Percentiles rank a stretch among this genome's conserved stretches.
These are phyloP conservation scores for Philereme vetulata DNA, from an alignment of 2,888 invertebrate genomes.

Conservation along the genomic window DNA sequence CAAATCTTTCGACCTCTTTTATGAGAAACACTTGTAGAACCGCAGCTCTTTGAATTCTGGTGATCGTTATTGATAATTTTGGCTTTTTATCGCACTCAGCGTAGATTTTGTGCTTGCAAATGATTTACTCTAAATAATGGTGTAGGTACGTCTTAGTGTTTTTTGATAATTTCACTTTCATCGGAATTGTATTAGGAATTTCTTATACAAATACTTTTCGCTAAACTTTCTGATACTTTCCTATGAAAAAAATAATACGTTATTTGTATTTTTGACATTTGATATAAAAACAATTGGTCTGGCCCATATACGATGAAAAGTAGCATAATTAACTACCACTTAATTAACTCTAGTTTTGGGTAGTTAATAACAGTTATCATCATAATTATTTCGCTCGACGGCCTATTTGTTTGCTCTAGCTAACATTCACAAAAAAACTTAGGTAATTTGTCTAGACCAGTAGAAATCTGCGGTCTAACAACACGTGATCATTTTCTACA, in stretches of 20 bases:
- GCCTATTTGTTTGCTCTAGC: too few relatives aligned
- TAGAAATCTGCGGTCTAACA: neutral
- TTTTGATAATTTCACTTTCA: neutral
- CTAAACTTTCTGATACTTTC: too few relatives aligned
- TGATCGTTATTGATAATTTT: neutral
- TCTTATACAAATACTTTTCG: neutral
- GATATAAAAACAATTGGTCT: too few relatives aligned
- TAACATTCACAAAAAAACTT: neutral
- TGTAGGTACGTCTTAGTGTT: neutral
- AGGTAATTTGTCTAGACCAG: neutral
- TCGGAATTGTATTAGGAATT: neutral
- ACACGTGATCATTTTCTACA: too few relatives aligned
- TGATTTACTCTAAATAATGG: neutral
- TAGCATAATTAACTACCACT: too few relatives aligned
- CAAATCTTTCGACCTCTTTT: neutral
- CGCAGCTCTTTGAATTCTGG: neutral
- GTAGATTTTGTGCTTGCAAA: neutral
- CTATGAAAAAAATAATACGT: too few relatives aligned
- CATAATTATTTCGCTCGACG: too few relatives aligned
- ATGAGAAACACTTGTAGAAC: neutral
- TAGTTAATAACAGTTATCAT: too few relatives aligned
- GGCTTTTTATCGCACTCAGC: neutral
- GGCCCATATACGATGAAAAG: too few relatives aligned
- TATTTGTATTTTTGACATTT: too few relatives aligned
- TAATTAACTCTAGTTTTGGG: too few relatives aligned